phyloP scores from a whole-genome alignment of 1,140 invertebrate genomes.

The Drosophila seguyi region DNA sequence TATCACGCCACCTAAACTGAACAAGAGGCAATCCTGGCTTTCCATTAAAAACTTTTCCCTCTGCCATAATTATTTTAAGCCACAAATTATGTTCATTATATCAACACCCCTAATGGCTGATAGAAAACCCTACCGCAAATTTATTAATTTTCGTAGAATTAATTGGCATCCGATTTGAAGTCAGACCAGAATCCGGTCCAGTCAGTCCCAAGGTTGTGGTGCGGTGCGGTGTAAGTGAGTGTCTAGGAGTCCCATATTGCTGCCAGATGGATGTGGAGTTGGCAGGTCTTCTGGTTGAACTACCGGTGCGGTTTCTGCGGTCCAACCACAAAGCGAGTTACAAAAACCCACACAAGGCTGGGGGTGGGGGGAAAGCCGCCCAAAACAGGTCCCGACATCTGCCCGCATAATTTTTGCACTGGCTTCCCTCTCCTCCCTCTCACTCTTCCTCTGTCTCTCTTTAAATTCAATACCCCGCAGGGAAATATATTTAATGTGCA shows the following conservation, averaged over 20 bases:
- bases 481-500: background rate
- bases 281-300: constrained; percentile 52
- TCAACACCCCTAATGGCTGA: background rate
- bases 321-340: constrained; percentile 52
- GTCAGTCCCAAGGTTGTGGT: constrained; percentile 14
- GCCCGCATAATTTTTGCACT: constrained; percentile 50
- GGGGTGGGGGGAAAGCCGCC: background rate
- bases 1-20: background rate
- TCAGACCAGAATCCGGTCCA: constrained; percentile 6
- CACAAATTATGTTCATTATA: constrained; percentile 13
- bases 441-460: background rate
- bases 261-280: constrained; percentile 18
- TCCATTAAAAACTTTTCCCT: background rate
- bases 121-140: constrained; percentile 3
- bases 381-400: constrained; percentile 32
- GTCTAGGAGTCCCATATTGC: background rate
- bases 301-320: constrained; percentile 56
- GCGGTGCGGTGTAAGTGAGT: background rate
- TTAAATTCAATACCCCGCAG: constrained; percentile 20
- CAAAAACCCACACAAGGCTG: constrained; percentile 18
- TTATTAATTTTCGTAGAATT: constrained; percentile 33
- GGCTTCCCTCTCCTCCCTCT: too few species aligned
- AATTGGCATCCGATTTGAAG: constrained; percentile 42
- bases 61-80: background rate
- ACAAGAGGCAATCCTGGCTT: background rate